These are phyloP conservation scores for Oceanites oceanicus DNA, from an alignment of 2,113 vertebrate genomes.

Conservation along the genomic window DNA sequence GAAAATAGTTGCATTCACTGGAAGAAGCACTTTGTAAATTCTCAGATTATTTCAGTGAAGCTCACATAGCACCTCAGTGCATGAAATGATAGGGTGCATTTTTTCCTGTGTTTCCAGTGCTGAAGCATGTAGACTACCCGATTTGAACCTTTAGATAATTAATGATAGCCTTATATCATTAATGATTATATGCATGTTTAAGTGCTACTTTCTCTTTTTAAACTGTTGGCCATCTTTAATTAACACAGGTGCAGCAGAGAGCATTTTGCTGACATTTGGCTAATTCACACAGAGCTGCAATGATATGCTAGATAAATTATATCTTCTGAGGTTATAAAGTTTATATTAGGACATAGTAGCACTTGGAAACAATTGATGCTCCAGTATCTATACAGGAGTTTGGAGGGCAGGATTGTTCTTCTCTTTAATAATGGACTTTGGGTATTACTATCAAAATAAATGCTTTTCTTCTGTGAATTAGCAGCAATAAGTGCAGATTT, in stretches of 20 bases:
- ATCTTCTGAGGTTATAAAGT: background rate
- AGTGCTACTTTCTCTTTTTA: background rate
- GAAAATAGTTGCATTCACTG: background rate
- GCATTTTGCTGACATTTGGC: background rate
- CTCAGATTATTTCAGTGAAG: background rate
- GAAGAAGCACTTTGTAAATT: background rate
- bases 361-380: background rate
- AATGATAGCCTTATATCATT: background rate
- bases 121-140: background rate
- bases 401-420: background rate
- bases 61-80: background rate
- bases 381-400: accelerated
- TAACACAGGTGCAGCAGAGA: background rate
- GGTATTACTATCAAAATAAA: background rate
- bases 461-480: background rate
- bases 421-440: background rate
- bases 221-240: background rate
- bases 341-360: background rate
- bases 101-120: background rate
- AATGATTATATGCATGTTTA: background rate
- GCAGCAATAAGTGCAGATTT: background rate
- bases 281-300: background rate
- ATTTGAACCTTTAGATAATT: background rate
- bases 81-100: background rate
- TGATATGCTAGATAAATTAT: background rate